These are phyloP conservation scores for Chunga burmeisteri DNA, from an alignment of 2,113 vertebrate genomes.

Conservation along the genomic window DNA sequence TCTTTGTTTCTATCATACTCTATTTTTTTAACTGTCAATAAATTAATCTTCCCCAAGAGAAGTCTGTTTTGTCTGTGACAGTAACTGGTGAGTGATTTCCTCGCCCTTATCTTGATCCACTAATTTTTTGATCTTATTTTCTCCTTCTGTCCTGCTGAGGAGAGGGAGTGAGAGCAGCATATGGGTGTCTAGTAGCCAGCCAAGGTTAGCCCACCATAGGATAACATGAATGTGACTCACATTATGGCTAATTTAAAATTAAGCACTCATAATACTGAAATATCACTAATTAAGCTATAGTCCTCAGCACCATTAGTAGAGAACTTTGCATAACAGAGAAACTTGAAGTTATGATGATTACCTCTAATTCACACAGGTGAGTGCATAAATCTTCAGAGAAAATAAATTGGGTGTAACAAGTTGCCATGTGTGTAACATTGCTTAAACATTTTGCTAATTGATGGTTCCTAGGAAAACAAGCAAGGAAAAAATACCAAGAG, in stretches of 20 bases:
- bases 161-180: fast-evolving
- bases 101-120: background rate
- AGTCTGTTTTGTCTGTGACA: background rate
- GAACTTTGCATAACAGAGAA: background rate
- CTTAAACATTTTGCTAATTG: background rate
- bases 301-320: background rate
- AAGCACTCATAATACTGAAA: background rate
- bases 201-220: background rate
- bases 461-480: background rate
- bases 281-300: background rate
- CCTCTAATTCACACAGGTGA: background rate
- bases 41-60: background rate
- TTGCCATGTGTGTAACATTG: background rate
- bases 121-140: background rate
- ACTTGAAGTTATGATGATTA: background rate
- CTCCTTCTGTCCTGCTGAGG: fast-evolving
- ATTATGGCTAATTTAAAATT: background rate
- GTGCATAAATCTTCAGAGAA: background rate
- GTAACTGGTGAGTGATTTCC: background rate
- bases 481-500: background rate
- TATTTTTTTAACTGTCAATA: background rate
- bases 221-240: background rate
- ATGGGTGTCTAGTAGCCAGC: background rate
- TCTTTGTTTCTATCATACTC: background rate
- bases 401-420: background rate